These are phyloP conservation scores for Circaetus cinerascens DNA, from an alignment of 2,113 vertebrate species.

Conservation along the genomic window DNA sequence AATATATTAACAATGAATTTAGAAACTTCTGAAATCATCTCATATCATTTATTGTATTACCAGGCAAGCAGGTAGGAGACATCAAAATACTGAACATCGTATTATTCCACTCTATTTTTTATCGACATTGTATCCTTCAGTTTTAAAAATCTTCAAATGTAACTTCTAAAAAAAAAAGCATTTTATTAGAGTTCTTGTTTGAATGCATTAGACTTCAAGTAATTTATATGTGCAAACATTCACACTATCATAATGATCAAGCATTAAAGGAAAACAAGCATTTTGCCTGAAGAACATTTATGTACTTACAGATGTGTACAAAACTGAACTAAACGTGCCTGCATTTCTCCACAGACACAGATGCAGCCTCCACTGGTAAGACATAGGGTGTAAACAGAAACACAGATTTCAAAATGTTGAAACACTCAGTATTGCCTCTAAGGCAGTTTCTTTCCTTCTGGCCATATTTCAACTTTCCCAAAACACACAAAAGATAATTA, in stretches of 20 bases:
- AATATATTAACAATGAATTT: background rate
- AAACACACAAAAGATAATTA: background rate
- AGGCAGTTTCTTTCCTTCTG: background rate
- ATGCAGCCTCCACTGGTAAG: background rate
- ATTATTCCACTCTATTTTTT: background rate
- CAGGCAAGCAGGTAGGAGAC: background rate
- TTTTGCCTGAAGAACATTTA: constrained; percentile 29
- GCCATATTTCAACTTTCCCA: background rate
- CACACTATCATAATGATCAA: background rate
- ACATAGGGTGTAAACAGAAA: background rate
- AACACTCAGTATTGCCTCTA: background rate
- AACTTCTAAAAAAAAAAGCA: background rate
- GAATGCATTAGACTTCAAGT: background rate
- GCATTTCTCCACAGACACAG: background rate
- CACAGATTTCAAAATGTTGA: background rate
- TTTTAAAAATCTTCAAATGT: background rate
- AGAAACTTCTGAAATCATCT: background rate
- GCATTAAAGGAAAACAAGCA: background rate
- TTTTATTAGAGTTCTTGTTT: background rate
- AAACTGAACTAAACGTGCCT: background rate
- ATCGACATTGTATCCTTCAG: background rate
- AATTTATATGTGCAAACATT: background rate
- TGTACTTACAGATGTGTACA: background rate
- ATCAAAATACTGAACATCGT: background rate
- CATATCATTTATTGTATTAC: background rate